Conservation (phyloP, 2,888 invertebrate genomes). For the Synergus umbraculus region DNA sequence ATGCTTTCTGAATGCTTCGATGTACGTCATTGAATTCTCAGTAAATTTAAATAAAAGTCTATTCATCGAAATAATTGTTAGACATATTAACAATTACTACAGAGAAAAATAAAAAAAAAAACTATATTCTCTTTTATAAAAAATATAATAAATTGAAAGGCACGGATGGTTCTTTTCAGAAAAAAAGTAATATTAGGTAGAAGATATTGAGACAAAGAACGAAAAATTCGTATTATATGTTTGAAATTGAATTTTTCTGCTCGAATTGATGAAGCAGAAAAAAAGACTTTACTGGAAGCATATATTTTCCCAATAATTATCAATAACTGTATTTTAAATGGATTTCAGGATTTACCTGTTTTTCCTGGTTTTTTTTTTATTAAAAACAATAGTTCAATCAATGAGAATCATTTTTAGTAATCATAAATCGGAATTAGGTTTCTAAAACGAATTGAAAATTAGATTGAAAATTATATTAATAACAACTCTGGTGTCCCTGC, state of each 20-base stretch:
- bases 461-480: not conserved
- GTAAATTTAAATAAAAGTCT: too few relatives aligned
- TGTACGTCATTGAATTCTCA: not conserved
- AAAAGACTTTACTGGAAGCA: not conserved
- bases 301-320: not conserved
- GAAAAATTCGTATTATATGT: not conserved
- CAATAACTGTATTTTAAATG: not conserved
- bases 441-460: not conserved
- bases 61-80: too few relatives aligned
- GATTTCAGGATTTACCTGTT: not conserved
- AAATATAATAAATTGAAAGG: not conserved
- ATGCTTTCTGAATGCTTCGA: not conserved
- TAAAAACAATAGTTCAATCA: too few relatives aligned
- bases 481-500: not conserved
- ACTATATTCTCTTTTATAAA: not conserved
- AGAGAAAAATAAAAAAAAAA: not conserved
- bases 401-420: too few relatives aligned
- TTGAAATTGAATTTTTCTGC: not conserved
- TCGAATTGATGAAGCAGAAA: not conserved
- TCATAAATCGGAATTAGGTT: too few relatives aligned
- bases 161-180: not conserved
- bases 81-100: too few relatives aligned
- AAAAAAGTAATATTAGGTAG: not conserved
- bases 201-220: not conserved
- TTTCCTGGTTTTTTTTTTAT: not conserved